Evolutionary conservation across 2,113 vertebrate species (phyloP).

Genomic region (Sander vitreus): DNA sequence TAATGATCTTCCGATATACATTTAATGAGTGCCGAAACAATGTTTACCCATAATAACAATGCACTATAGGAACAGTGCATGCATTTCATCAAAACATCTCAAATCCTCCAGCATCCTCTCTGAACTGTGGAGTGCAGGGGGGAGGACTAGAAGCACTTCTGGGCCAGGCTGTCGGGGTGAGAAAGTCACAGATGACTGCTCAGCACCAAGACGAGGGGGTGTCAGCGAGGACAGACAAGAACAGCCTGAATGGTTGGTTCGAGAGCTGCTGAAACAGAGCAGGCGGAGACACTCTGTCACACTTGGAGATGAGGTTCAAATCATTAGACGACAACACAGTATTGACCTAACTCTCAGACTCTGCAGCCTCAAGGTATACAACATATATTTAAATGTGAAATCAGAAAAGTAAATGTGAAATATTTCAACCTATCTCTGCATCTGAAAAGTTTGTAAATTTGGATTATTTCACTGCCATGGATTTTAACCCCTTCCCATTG

Average conservation of each 20-base stretch:
- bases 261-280: slow-evolving; percentile 73
- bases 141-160: slow-evolving; percentile 16
- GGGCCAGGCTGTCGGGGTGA: neutral
- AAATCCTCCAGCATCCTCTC: slow-evolving; percentile 74
- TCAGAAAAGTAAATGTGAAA: neutral
- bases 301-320: slow-evolving; percentile 50
- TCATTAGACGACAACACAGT: slow-evolving; percentile 12
- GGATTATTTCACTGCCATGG: neutral
- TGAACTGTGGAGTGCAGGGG: slow-evolving; percentile 10
- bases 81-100: slow-evolving; percentile 3
- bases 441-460: neutral
- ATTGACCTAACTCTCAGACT: slow-evolving; percentile 44
- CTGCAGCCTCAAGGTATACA: slow-evolving; percentile 74
- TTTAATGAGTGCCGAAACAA: neutral
- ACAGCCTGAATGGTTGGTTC: slow-evolving; percentile 70
- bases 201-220: neutral
- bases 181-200: slow-evolving; percentile 28
- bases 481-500: neutral
- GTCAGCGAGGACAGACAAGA: neutral
- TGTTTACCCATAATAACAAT: neutral
- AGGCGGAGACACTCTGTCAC: slow-evolving; percentile 65
- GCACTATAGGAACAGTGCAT: neutral
- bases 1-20: neutral
- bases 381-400: neutral
- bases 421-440: neutral